These are phyloP conservation scores for Oncorhynchus mykiss DNA, from an alignment of 2,113 vertebrate species.

Conservation along the genomic window DNA sequence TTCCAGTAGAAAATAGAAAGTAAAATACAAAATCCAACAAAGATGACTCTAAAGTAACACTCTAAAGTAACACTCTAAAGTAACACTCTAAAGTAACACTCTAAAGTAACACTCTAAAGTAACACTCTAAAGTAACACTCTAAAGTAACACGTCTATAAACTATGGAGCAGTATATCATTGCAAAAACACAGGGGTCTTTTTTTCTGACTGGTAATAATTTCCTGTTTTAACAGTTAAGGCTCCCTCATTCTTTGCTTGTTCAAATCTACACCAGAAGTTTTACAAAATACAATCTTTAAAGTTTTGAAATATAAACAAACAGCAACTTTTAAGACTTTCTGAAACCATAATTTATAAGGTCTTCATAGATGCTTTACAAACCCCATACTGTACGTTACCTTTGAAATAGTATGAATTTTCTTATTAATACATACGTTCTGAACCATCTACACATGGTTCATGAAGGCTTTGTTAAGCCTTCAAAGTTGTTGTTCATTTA, in stretches of 20 bases:
- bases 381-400: too few species aligned
- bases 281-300: background rate
- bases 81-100: too few species aligned
- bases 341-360: too few species aligned
- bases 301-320: too few species aligned
- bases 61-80: too few species aligned
- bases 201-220: background rate
- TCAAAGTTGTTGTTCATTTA: background rate
- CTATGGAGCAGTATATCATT: conserved; percentile 13
- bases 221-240: background rate
- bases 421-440: too few species aligned
- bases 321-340: too few species aligned
- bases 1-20: conserved; percentile 36
- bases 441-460: too few species aligned
- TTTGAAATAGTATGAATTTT: too few species aligned
- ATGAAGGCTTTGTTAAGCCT: background rate
- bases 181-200: background rate
- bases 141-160: conserved; percentile 11
- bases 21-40: conserved; percentile 13
- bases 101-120: too few species aligned
- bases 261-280: background rate
- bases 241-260: background rate
- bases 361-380: too few species aligned
- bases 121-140: too few species aligned
- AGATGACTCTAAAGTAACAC: background rate